Conservation (phyloP, 2,888 invertebrate species). For the Sialis lutaria region DNA sequence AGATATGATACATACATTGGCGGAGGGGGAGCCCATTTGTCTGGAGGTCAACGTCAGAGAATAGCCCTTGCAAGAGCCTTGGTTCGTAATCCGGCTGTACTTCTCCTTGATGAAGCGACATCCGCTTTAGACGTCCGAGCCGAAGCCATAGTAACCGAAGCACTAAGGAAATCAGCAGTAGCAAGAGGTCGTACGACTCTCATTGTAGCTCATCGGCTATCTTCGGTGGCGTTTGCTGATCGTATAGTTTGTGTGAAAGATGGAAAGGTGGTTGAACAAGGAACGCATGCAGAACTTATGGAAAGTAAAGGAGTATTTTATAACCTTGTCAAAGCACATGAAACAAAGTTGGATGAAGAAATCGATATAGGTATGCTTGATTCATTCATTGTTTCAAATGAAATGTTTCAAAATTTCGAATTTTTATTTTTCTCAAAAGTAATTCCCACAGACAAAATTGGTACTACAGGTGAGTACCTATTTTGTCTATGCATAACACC, state of each 20-base stretch:
- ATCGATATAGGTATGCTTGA: no score
- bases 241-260: conserved; percentile 53
- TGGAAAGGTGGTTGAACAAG: conserved; percentile 52
- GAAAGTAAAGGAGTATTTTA: conserved; percentile 43
- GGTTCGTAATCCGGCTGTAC: conserved; percentile 54
- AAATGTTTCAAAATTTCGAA: no score
- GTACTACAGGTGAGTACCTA: no score
- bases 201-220: conserved; percentile 56
- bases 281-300: conserved; percentile 55
- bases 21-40: conserved; percentile 61
- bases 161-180: conserved; percentile 53
- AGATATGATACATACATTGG: conserved; percentile 65
- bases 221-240: conserved; percentile 52
- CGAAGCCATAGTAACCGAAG: conserved; percentile 61
- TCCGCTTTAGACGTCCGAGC: conserved; percentile 69
- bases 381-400: no score
- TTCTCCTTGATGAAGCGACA: conserved; percentile 67
- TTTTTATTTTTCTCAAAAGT: no score
- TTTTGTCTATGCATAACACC: no score
- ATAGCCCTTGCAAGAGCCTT: conserved; percentile 73
- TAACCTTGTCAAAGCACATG: conserved; percentile 17
- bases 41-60: conserved; percentile 71
- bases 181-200: conserved; percentile 49
- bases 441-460: no score
- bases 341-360: no score